These are phyloP conservation scores for Lutraria rhynchaena DNA, from an alignment of 1,140 invertebrate species.

Conservation along the genomic window DNA sequence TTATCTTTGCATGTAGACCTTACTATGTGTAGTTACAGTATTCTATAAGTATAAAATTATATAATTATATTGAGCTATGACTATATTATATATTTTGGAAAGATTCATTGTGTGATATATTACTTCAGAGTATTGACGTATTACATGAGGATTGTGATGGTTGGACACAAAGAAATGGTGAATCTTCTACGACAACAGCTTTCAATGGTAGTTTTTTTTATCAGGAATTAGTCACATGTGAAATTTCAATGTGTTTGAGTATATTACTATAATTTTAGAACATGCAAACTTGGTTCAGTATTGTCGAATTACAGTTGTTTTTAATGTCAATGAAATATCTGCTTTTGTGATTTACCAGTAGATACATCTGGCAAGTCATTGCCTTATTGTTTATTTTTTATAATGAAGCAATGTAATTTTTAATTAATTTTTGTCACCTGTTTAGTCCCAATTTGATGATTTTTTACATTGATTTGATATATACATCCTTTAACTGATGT, in stretches of 20 bases:
- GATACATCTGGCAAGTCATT: too few relatives aligned
- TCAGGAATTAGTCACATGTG: not conserved
- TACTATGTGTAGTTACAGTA: too few relatives aligned
- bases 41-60: too few relatives aligned
- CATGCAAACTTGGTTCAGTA: not conserved
- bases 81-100: too few relatives aligned
- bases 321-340: not conserved
- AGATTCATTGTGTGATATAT: not conserved
- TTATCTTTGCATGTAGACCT: too few relatives aligned
- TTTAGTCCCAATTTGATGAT: too few relatives aligned
- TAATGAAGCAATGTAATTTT: too few relatives aligned
- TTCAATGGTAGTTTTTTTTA: conserved; percentile 57
- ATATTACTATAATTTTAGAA: not conserved
- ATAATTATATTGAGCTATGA: too few relatives aligned
- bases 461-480: too few relatives aligned
- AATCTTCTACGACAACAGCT: conserved; percentile 71
- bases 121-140: conserved; percentile 70
- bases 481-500: too few relatives aligned
- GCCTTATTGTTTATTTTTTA: too few relatives aligned
- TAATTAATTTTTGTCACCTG: too few relatives aligned
- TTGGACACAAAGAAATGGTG: conserved; percentile 72
- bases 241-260: not conserved
- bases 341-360: not conserved
- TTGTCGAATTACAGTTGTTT: not conserved
- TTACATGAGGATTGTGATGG: conserved; percentile 69